Evolutionary conservation across 2,888 invertebrate species (phyloP), one percentile per base, ranked within the genome.

Genomic region (Hofmannophila pseudospretella): DNA sequence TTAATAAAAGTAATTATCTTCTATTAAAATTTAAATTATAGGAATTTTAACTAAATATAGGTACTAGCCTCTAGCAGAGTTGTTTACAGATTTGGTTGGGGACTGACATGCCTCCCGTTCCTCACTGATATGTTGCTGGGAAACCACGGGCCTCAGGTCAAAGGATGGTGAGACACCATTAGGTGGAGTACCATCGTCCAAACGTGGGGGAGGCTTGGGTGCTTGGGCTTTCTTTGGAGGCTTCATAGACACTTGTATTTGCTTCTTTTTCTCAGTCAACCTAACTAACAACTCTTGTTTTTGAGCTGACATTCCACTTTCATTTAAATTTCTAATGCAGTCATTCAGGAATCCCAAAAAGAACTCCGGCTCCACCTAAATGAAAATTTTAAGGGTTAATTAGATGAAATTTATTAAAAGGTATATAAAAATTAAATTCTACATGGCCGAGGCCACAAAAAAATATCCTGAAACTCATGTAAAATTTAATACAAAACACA

Each of bases 271-370:
- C 41, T 94, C 93, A 49, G 86, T 86, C 38, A 94, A 72, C 48
- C 88, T 85, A 37, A 85, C 66, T 42, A 93, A 60, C 20, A 93
- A 68, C 49, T 94, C 93, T 48, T 92, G 90, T 51, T 88, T 90
- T 39, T 90, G 90, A 1, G 81, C 57, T 8, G 87, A 70, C 48
- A 71, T 66, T 1, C 66, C 33, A 45, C 49, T 79, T 67, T 71
- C 89, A 73, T 58, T 89, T 51, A 89, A 76, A 57, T 62, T 89
- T 60, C 86, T 89, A 51, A 94, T 89, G 49, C 92, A 92, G 44
- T 91, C 92, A 47, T 92, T 92, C 22, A 95, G 65, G 63, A 94
- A 95, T 45, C 90, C 89, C 29, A 93, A 78, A 63, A 92, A 89
- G 63, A 92, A 93, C 54, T 92, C 91, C 9, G 93, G 92, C 47